A percentile compares a stretch with the other conserved stretches of the same genome.
Evolutionary conservation across 2,113 vertebrate genomes (phyloP).

Genomic region (Catharus minimus): DNA sequence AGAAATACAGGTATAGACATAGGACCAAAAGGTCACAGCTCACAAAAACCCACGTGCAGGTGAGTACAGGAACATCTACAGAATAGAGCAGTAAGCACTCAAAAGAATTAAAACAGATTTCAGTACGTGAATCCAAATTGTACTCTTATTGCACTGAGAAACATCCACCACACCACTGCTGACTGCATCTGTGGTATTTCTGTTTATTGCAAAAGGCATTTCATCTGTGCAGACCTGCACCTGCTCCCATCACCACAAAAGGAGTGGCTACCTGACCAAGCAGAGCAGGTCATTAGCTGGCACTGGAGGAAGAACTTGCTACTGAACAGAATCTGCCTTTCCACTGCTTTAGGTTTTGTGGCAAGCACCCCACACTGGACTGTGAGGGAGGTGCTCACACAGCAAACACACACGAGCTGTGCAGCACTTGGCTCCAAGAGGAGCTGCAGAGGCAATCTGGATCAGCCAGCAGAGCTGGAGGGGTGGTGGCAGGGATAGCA

Average conservation of each 20-base stretch:
- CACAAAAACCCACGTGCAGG: neutral
- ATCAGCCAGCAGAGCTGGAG: neutral
- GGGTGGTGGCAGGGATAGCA: neutral
- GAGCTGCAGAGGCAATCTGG: neutral
- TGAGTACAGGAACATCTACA: neutral
- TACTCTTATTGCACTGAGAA: neutral
- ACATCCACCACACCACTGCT: neutral
- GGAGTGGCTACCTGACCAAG: neutral
- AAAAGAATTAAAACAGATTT: neutral
- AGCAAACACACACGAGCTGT: neutral
- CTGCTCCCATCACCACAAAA: neutral
- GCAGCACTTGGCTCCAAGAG: neutral
- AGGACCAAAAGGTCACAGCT: neutral
- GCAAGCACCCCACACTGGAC: neutral
- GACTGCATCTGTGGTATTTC: neutral
- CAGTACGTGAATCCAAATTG: neutral
- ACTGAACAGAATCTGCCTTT: neutral
- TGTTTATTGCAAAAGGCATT: neutral
- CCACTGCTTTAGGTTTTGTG: neutral
- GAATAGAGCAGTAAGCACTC: neutral
- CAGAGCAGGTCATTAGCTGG: neutral
- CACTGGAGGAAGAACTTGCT: neutral
- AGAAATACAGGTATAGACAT: neutral
- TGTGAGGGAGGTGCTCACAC: neutral
- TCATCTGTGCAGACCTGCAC: neutral